phyloP scores from a whole-genome alignment of 2,888 invertebrate genomes.

The Stenolophus ochropezus region DNA sequence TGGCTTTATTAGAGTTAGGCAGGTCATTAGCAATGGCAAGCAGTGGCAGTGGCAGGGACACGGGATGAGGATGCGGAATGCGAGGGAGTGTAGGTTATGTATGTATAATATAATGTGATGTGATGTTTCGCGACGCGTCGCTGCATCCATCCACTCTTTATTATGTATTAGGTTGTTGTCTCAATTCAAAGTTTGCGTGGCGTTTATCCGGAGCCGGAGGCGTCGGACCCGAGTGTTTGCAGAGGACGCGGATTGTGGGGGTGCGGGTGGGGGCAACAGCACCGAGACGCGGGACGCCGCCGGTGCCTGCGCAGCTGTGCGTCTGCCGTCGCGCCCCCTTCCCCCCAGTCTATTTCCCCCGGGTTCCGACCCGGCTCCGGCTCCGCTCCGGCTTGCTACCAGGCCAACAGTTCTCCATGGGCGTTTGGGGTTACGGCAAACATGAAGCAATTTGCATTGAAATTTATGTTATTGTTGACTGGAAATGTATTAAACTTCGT shows the following conservation, averaged over 20 bases:
- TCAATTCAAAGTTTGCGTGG: conserved; percentile 60
- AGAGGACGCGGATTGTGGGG: conserved; percentile 52
- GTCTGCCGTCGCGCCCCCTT: not conserved
- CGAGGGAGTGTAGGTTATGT: not conserved
- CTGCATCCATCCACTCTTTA: conserved; percentile 58
- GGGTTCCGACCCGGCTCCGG: conserved; percentile 65
- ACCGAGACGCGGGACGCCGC: conserved; percentile 43
- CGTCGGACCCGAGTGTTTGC: conserved; percentile 58
- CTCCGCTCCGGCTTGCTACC: conserved; percentile 60
- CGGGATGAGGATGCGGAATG: not conserved
- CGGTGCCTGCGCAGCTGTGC: conserved; percentile 45
- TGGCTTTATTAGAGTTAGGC: conserved; percentile 29
- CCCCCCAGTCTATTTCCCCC: conserved; percentile 64
- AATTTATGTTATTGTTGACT: conserved; percentile 70
- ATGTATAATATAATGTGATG: not conserved
- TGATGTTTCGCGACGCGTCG: conserved; percentile 29
- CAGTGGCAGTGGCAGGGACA: not conserved
- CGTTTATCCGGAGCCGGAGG: conserved; percentile 60
- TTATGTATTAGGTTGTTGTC: conserved; percentile 61
- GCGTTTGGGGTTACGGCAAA: conserved; percentile 66
- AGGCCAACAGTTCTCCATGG: conserved; percentile 65
- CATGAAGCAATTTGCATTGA: conserved; percentile 69
- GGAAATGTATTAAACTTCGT: conserved; percentile 66
- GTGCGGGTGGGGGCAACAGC: not conserved
- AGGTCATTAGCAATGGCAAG: not conserved